These are phyloP conservation scores for Balaeniceps rex DNA, from an alignment of 2,113 vertebrate genomes.

Conservation along the genomic window DNA sequence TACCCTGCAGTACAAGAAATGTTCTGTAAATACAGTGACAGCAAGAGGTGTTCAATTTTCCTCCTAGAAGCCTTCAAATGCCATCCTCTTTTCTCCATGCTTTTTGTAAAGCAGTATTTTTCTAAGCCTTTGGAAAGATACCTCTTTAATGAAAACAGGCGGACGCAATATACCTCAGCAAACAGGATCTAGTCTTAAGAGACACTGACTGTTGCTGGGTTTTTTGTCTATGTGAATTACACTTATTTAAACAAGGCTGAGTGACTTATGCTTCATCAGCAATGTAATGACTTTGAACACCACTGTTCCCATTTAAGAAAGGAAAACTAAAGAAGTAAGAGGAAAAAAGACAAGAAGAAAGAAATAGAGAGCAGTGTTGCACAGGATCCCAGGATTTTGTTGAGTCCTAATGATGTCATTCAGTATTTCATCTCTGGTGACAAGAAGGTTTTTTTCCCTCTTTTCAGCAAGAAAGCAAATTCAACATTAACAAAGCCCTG, in stretches of 20 bases:
- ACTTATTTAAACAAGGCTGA: constrained; percentile 50
- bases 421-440: constrained; percentile 45
- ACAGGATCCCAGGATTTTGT: constrained; percentile 3
- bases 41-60: fast-evolving
- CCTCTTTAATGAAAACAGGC: not conserved
- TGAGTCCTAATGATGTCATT: constrained; percentile 62
- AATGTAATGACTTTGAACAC: constrained; percentile 19
- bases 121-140: not conserved
- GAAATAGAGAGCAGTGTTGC: not conserved
- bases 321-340: not conserved
- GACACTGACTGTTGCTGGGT: not conserved
- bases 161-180: not conserved
- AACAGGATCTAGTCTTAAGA: constrained; percentile 1
- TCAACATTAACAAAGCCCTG: constrained; percentile 49
- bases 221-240: constrained; percentile 4
- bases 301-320: not conserved
- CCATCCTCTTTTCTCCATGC: not conserved
- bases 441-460: constrained; percentile 15
- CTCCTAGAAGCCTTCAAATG: not conserved
- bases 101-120: not conserved
- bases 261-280: constrained; percentile 13
- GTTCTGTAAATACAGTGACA: not conserved
- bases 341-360: not conserved
- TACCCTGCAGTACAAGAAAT: not conserved
- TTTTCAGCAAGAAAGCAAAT: constrained; percentile 55